Evolutionary conservation across 2,797 vertebrate species (phyloP).

Genomic region (Sebastes hubbsi): DNA sequence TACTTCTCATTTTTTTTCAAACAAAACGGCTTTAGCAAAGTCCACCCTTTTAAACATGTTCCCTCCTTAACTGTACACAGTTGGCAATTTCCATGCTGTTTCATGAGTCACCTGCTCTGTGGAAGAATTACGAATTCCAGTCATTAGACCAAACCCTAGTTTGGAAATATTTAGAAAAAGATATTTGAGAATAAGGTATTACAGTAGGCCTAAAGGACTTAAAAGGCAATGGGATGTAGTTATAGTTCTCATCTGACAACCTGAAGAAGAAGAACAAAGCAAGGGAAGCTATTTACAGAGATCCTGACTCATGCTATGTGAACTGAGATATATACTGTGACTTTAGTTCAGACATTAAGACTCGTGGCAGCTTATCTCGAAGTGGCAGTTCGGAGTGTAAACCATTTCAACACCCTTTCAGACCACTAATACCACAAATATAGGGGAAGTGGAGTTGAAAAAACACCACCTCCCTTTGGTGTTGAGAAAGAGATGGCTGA

Average conservation of each 20-base stretch:
- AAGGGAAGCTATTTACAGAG: neutral
- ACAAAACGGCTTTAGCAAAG: neutral
- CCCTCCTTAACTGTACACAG: no score
- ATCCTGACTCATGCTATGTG: neutral
- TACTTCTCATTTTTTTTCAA: no score
- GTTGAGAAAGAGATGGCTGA: constrained; percentile 56
- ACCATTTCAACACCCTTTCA: constrained; percentile 62
- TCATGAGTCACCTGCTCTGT: neutral
- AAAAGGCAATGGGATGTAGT: neutral
- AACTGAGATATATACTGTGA: neutral
- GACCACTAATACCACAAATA: constrained; percentile 43
- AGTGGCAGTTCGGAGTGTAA: constrained; percentile 45
- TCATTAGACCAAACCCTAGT: neutral
- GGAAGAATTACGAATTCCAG: neutral
- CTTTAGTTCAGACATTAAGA: neutral
- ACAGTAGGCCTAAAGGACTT: neutral
- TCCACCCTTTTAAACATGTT: neutral
- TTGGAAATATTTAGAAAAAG: neutral
- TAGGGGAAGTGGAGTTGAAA: constrained; percentile 65
- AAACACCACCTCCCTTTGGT: constrained; percentile 35
- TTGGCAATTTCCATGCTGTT: neutral
- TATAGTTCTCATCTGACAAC: neutral
- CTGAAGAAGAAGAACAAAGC: neutral
- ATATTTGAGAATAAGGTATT: neutral
- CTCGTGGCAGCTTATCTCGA: constrained; percentile 34